phyloP scores from a whole-genome alignment of 2,113 vertebrate species.

The Tupaia tana region DNA sequence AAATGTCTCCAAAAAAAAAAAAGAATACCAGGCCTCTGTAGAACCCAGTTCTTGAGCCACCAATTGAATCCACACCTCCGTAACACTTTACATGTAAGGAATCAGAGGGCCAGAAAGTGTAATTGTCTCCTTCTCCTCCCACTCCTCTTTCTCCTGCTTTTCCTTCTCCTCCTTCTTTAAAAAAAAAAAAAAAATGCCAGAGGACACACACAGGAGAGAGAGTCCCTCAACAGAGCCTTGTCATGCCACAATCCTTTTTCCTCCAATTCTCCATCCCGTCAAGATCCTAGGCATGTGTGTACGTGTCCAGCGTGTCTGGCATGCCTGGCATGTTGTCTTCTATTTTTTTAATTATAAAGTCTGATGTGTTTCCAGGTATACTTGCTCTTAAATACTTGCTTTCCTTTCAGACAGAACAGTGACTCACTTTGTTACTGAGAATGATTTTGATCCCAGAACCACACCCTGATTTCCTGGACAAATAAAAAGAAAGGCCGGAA shows the following conservation, averaged over 20 bases:
- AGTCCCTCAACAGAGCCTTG: too few species aligned
- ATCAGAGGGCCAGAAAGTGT: not conserved
- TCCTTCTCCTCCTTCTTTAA: too few species aligned
- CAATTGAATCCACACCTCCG: not conserved
- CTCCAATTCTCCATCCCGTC: too few species aligned
- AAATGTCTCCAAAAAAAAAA: too few species aligned
- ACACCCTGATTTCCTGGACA: slow-evolving; percentile 64
- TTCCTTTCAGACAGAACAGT: slow-evolving; percentile 48
- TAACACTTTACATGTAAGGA: not conserved
- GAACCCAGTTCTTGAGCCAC: not conserved
- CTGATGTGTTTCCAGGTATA: slow-evolving; percentile 32
- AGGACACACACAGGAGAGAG: too few species aligned
- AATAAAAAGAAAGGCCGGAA: slow-evolving; percentile 27
- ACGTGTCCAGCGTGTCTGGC: too few species aligned
- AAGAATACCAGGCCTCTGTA: not conserved
- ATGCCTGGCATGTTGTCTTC: not conserved
- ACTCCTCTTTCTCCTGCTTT: too few species aligned
- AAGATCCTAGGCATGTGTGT: too few species aligned
- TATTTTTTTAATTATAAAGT: slow-evolving; percentile 29
- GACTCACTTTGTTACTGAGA: slow-evolving; percentile 4
- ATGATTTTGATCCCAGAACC: slow-evolving; percentile 59
- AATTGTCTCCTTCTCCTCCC: not conserved
- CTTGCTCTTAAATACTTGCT: not conserved
- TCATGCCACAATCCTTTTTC: too few species aligned
- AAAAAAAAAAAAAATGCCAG: too few species aligned